A percentile compares a stretch with the other conserved stretches of the same genome.
Conservation (phyloP, 2,797 vertebrate species). For the Schizopygopsis pylzovi region DNA sequence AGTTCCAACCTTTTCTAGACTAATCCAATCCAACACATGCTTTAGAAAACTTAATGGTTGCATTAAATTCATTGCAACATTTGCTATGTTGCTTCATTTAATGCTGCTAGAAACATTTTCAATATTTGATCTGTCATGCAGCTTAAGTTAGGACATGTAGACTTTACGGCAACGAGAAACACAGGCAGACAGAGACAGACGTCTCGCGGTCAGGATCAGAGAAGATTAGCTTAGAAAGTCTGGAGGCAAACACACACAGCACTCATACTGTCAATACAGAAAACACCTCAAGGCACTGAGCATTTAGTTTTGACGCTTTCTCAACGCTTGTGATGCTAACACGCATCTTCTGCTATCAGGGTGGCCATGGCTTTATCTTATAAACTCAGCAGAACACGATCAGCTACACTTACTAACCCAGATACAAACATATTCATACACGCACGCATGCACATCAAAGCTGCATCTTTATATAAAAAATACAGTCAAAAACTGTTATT, state of each 20-base stretch:
- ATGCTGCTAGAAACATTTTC: not conserved
- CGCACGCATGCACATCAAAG: not conserved
- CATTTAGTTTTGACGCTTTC: slow-evolving; percentile 2
- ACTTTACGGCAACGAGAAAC: not conserved
- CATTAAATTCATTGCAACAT: not conserved
- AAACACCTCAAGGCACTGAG: slow-evolving; percentile 16
- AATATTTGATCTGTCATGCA: not conserved
- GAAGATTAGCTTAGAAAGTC: slow-evolving; percentile 46
- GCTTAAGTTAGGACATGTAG: not conserved
- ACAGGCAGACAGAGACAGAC: slow-evolving; percentile 19
- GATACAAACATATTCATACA: too few species aligned
- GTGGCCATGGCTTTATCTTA: slow-evolving; percentile 1
- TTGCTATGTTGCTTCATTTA: not conserved
- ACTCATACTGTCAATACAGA: slow-evolving; percentile 23
- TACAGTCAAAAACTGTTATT: not conserved
- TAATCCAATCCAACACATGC: not conserved
- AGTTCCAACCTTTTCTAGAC: not conserved
- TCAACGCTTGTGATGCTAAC: slow-evolving; percentile 8
- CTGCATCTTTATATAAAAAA: not conserved
- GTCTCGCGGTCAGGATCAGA: slow-evolving; percentile 34
- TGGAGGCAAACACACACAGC: slow-evolving; percentile 27
- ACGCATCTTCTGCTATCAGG: not conserved
- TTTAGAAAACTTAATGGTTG: not conserved
- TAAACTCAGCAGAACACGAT: not conserved
- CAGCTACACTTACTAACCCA: not conserved